Percentiles rank a stretch among this genome's conserved stretches.
Conservation (phyloP, 1,140 invertebrate species). For the Zaprionus vittiger region DNA sequence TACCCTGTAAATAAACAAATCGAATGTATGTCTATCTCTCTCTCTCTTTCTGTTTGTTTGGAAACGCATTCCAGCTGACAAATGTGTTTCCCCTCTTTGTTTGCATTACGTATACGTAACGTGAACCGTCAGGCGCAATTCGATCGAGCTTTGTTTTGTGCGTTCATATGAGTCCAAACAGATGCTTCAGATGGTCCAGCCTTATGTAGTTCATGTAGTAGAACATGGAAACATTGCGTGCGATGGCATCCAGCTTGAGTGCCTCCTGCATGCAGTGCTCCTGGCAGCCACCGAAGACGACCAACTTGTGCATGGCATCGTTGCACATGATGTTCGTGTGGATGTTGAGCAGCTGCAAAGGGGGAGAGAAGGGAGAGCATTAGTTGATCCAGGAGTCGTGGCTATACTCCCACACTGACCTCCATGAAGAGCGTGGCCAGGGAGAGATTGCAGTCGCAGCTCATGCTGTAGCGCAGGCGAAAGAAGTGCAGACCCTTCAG, state of each 20-base stretch:
- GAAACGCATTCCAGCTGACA: constrained; percentile 37
- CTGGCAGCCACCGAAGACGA: constrained; percentile 46
- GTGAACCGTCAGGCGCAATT: constrained; percentile 13
- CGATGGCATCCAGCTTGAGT: constrained; percentile 40
- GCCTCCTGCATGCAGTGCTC: constrained; percentile 52
- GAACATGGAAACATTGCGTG: constrained; percentile 50
- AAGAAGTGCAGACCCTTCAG: constrained; percentile 60
- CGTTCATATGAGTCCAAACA: constrained; percentile 53
- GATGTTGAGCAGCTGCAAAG: constrained; percentile 46
- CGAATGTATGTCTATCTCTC: not conserved
- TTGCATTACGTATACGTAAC: constrained; percentile 47
- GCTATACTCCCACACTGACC: constrained; percentile 24
- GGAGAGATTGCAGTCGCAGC: constrained; percentile 54
- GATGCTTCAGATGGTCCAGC: constrained; percentile 51
- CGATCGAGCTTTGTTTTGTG: not conserved
- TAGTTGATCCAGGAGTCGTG: not conserved
- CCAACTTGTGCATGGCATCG: constrained; percentile 49
- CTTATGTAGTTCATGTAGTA: constrained; percentile 54
- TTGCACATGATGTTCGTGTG: constrained; percentile 51
- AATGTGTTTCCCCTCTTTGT: constrained; percentile 28
- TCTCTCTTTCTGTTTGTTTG: not conserved
- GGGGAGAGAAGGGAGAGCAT: not conserved
- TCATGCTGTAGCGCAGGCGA: constrained; percentile 53
- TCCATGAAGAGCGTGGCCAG: constrained; percentile 57
- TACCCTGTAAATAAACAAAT: constrained; percentile 74